These are phyloP conservation scores for Pseudonaja textilis DNA, from an alignment of 2,113 vertebrate species.

Conservation along the genomic window DNA sequence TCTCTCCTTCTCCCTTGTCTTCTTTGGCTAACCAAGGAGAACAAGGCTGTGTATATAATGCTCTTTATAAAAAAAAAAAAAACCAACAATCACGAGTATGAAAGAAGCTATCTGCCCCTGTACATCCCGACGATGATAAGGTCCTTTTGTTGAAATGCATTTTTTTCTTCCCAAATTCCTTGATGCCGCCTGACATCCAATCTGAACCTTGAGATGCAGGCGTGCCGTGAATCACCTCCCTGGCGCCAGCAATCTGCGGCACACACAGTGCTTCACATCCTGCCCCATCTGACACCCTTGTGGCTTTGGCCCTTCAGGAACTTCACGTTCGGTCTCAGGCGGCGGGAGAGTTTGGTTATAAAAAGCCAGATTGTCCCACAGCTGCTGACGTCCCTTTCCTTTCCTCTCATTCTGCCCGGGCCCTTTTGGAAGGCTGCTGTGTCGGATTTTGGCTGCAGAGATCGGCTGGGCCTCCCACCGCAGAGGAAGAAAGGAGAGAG, in stretches of 20 bases:
- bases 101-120: neutral
- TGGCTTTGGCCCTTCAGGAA: neutral
- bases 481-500: neutral
- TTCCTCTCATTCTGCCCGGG: neutral
- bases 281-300: neutral
- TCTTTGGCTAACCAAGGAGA: conserved; percentile 5
- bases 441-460: neutral
- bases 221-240: neutral
- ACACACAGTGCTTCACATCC: neutral
- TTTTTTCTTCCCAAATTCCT: neutral
- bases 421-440: neutral
- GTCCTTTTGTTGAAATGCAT: neutral
- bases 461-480: neutral
- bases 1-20: neutral
- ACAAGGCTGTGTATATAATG: neutral
- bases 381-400: neutral
- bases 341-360: neutral
- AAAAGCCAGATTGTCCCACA: neutral
- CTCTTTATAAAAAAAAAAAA: neutral
- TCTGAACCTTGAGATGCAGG: neutral
- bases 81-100: too few species aligned
- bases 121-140: too few species aligned
- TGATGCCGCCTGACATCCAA: neutral
- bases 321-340: neutral
- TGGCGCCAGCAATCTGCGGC: neutral